Percentiles rank a stretch among this genome's conserved stretches.
These are phyloP conservation scores for Apamea crenata DNA, from an alignment of 2,888 invertebrate genomes.

Conservation along the genomic window DNA sequence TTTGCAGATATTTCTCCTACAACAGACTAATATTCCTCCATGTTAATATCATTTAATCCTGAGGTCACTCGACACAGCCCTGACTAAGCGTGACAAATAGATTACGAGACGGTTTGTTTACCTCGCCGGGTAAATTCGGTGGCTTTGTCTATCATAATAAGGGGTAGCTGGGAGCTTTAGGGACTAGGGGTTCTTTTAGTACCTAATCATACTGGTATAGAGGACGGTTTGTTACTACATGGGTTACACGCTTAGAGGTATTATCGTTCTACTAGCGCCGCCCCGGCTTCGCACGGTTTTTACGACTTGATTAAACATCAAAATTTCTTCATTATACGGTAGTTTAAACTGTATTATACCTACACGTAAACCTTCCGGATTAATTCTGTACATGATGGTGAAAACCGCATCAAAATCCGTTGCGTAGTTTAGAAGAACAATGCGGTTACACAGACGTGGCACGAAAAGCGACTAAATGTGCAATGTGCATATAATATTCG, in stretches of 20 bases:
- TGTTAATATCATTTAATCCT: constrained; percentile 62
- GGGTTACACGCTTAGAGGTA: not conserved
- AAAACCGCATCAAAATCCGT: not conserved
- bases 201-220: constrained; percentile 9
- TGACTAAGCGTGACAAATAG: constrained; percentile 65
- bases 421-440: too few species aligned
- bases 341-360: not conserved
- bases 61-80: constrained; percentile 49
- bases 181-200: constrained; percentile 21
- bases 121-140: constrained; percentile 41
- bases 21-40: constrained; percentile 8
- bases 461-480: not conserved
- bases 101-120: constrained; percentile 67
- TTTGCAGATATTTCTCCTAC: not conserved
- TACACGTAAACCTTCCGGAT: not conserved
- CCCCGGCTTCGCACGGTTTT: not conserved
- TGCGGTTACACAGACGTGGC: not conserved
- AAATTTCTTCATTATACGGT: not conserved
- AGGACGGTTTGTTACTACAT: not conserved
- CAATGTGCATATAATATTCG: too few species aligned
- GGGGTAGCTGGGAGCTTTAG: constrained; percentile 10
- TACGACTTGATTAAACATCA: not conserved
- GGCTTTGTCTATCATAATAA: constrained; percentile 41
- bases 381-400: not conserved
- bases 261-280: not conserved